Conservation (phyloP, 1,140 invertebrate genomes). For the Pristionchus pacificus region DNA sequence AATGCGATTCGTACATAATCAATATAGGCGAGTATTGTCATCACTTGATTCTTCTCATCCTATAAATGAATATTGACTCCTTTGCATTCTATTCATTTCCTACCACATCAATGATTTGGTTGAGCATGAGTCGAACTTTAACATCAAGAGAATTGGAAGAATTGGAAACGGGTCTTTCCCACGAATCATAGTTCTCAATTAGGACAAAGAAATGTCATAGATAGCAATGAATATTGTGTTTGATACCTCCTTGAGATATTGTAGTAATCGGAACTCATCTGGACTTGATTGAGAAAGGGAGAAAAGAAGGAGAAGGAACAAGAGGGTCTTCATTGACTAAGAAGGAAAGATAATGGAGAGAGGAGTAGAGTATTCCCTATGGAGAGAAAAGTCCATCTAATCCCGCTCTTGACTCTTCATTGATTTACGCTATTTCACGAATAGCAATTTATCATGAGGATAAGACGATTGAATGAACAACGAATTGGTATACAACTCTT, state of each 20-base stretch:
- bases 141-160: constrained; percentile 24
- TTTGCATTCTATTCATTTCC: not conserved
- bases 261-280: constrained; percentile 23
- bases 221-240: no score
- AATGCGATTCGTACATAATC: constrained; percentile 26
- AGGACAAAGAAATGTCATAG: not conserved
- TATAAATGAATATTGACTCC: no score
- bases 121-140: constrained; percentile 25
- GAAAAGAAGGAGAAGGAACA: not conserved
- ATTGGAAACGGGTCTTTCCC: constrained; percentile 25
- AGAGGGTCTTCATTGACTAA: not conserved
- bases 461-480: no score
- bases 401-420: not conserved
- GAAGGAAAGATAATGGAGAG: not conserved
- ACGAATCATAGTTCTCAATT: constrained; percentile 28
- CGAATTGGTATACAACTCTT: no score
- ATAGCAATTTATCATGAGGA: no score
- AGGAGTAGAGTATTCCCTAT: not conserved
- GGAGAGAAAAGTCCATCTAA: no score
- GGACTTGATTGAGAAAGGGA: constrained; percentile 6
- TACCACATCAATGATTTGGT: constrained; percentile 29
- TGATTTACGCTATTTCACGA: no score
- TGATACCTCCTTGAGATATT: constrained; percentile 24
- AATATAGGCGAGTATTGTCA: constrained; percentile 28
- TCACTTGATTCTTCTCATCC: constrained; percentile 35